Evolutionary conservation across 2,113 vertebrate species (phyloP), one percentile per base, ranked within the genome.

Genomic region (Channa maculata): DNA sequence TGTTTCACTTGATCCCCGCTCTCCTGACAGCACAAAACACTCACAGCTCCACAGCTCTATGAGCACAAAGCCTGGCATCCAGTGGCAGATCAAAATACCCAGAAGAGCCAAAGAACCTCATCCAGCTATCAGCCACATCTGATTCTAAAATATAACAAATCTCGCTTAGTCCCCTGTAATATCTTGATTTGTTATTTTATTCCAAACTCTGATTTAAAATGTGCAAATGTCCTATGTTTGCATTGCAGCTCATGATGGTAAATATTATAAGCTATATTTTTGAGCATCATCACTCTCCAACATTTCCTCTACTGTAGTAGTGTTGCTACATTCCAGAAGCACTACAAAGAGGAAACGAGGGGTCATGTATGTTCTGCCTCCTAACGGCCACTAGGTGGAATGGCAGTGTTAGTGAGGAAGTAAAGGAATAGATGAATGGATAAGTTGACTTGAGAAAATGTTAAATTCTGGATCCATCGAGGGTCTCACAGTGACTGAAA

Each of bases 11-110:
- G 77, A 92, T 89, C 90, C 88, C 77, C 14, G 37, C 72, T 71
- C 67, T 89, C 66, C 79, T 86, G 86, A 84, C 86, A 84, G 74
- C 75, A 90, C 85, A 90, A 80, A 89, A 84, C 82, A 73, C 79
- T 76, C 13, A 61, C 38, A 49, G 52, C 9, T 72, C 59, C 71
- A 63, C 55, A 62, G 66, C 55, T 65, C 57, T 71, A 38, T 41
- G 3, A 65, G 79, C 58, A 86, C 84, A 86, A 83, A 78, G 78
- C 67, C 53, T 38, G 65, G 65, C 77, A 63, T 46, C 59, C 45
- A 60, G 61, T 49, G 65, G 33, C 34, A 11, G 59, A 43, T 60
- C 14, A 76, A 63, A 84, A 72, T 71, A 70, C 46, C 14, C 41
- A 57, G 14, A 10, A n/a, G 33, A 61, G 85, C 74, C 79, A 84